Evolutionary conservation across 2,113 vertebrate species (phyloP).

Genomic region (Cyanoramphus novaezelandiae): DNA sequence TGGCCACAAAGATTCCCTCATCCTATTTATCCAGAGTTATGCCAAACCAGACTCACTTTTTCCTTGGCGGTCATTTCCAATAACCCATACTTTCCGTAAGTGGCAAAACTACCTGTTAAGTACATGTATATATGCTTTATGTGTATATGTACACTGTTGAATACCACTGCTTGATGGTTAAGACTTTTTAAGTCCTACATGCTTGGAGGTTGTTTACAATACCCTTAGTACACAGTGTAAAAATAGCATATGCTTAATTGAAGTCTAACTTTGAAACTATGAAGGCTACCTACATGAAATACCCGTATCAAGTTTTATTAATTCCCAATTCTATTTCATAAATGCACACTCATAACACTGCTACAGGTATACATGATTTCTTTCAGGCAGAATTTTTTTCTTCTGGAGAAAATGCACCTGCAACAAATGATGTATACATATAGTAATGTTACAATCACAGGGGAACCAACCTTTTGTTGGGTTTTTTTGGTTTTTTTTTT

Average conservation of each 20-base stretch:
- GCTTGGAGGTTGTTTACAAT: neutral
- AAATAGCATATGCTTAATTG: neutral
- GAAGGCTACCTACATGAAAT: neutral
- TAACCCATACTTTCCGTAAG: neutral
- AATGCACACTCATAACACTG: neutral
- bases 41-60: neutral
- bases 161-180: neutral
- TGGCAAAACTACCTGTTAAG: neutral
- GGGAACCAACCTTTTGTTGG: neutral
- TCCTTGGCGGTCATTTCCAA: neutral
- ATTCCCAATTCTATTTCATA: neutral
- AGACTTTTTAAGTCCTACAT: neutral
- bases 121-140: neutral
- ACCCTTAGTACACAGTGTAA: neutral
- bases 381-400: neutral
- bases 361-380: neutral
- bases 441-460: neutral
- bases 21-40: neutral
- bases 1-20: neutral
- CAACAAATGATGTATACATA: accelerated
- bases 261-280: neutral
- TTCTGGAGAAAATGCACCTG: neutral
- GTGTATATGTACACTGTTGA: neutral
- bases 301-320: neutral
- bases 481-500: too few species aligned